These are phyloP conservation scores for Scytalopus superciliaris DNA, from an alignment of 2,113 vertebrate species.

Conservation along the genomic window DNA sequence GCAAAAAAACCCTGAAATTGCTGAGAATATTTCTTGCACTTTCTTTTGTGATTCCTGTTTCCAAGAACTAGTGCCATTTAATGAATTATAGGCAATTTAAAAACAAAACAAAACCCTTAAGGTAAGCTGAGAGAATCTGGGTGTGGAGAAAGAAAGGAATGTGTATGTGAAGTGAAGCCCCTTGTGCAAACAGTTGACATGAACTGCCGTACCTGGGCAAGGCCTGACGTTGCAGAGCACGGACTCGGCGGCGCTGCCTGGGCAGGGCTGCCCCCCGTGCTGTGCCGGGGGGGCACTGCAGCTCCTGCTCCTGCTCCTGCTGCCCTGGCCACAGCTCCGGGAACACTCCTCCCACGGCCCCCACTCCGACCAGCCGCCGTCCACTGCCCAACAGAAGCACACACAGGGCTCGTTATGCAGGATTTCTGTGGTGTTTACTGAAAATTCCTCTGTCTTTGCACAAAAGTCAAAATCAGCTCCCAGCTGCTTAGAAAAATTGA, in stretches of 20 bases:
- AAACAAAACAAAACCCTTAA: background rate
- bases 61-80: background rate
- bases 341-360: slow-evolving; percentile 93
- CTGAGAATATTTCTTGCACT: background rate
- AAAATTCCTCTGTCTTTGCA: background rate
- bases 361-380: slow-evolving; percentile 94
- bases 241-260: slow-evolving; percentile 82
- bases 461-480: background rate
- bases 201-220: slow-evolving; percentile 84
- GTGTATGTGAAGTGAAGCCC: background rate
- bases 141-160: background rate
- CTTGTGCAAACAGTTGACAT: background rate
- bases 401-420: background rate
- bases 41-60: background rate
- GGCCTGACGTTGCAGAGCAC: slow-evolving; percentile 85
- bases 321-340: slow-evolving; percentile 88
- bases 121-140: background rate
- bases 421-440: background rate
- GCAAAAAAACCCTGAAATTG: background rate
- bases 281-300: slow-evolving; percentile 85
- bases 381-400: slow-evolving; percentile 75
- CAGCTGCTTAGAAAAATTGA: background rate
- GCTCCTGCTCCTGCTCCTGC: slow-evolving; percentile 85
- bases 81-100: background rate
- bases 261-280: slow-evolving; percentile 83